Base-by-base conservation (phyloP, 2,797 vertebrate species). In the Myiothlypis chrysogaster region DNA sequence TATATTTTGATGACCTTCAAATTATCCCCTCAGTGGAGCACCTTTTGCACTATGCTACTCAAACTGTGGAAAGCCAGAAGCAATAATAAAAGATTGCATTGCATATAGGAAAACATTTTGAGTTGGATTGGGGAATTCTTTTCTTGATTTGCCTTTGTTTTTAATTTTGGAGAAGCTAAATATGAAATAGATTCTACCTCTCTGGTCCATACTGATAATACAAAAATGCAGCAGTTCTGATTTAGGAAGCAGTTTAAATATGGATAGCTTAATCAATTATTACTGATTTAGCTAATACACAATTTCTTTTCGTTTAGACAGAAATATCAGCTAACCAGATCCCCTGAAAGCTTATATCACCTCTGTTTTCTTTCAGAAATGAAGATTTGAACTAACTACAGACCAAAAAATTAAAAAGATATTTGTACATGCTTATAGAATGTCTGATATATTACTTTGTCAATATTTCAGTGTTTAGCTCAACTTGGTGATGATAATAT, bases 391-490 rank as follows among this genome's bases (percentile, higher is more conserved):
- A 91, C 56, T 66, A 86, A 35, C 43, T 95, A 59, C 44, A 59
- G 89, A 94, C 84, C 82, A 87, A 85, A 92, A 94, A 89, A 77
- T 89, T 89, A 49, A 80, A 46, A 80, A 86, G 22, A 80, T 95
- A 83, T 49, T 93, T 94, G 69, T 95, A 90, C 69, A 18, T 92
- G 34, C 94, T 96, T 96, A 90, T 87, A 79, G 78, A 93, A 93
- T 88, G 56, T 90, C 92, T 95, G 83, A 92, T 96, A 56, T 44
- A 71, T 86, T 91, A 68, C 64, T 90, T 83, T 81, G 91, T 93
- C 92, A 96, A 85, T 90, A 93, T 91, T 97, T 94, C 95, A 96
- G 83, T 94, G 76, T 96, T 96, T 96, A 95, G 88, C 87, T 95
- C 77, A 86, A 43, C 72, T 91, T 91, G 73, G 89, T 61, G 81